Evolutionary conservation across 1,140 invertebrate genomes (phyloP).

Genomic region (Bombus balteatus): DNA sequence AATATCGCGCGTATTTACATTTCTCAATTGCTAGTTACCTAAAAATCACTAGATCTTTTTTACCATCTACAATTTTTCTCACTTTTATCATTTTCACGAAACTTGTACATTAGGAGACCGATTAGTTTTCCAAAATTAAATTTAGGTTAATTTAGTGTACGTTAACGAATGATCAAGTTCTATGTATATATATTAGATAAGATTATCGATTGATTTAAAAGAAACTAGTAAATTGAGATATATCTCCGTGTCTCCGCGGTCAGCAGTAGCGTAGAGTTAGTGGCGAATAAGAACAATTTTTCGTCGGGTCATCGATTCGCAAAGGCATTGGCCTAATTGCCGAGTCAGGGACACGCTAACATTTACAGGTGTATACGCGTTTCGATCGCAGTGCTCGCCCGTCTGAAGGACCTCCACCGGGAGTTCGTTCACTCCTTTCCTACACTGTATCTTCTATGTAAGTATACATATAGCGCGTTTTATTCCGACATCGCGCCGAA

Average conservation of each 20-base stretch:
- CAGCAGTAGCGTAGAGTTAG: no score
- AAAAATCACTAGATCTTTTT: not conserved
- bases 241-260: not conserved
- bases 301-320: constrained; percentile 43
- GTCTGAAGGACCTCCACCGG: constrained; percentile 19
- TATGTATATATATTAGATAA: not conserved
- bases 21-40: not conserved
- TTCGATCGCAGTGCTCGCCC: constrained; percentile 21
- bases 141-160: not conserved
- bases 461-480: not conserved
- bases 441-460: not conserved
- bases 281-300: constrained; percentile 24
- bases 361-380: constrained; percentile 5
- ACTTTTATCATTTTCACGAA: not conserved
- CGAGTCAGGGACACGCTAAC: constrained; percentile 42
- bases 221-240: not conserved
- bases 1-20: not conserved
- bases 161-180: not conserved
- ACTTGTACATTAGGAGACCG: not conserved
- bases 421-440: constrained; percentile 42
- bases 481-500: not conserved
- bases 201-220: not conserved
- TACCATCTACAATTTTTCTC: not conserved
- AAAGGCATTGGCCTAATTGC: constrained; percentile 54
- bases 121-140: not conserved